Percentiles rank a stretch among this genome's conserved stretches.
Evolutionary conservation across 2,797 vertebrate species (phyloP).

Genomic region (Acanthiza pusilla): DNA sequence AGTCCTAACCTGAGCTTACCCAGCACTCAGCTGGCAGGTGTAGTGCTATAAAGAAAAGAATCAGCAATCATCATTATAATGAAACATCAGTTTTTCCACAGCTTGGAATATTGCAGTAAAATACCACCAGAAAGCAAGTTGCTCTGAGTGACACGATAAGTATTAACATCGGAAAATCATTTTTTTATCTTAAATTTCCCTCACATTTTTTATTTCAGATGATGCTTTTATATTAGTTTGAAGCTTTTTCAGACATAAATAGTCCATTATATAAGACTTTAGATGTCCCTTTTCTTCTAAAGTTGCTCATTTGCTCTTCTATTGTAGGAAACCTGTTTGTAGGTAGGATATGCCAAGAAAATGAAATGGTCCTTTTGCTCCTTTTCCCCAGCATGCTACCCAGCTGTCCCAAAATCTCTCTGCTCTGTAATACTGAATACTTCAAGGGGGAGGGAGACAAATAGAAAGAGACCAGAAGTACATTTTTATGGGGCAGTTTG

Average conservation of each 20-base stretch:
- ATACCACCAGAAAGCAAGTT: neutral
- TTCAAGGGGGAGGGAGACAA: slow-evolving; percentile 20
- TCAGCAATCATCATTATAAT: neutral
- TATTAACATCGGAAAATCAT: neutral
- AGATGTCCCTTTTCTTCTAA: neutral
- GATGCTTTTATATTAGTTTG: neutral
- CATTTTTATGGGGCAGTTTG: slow-evolving; percentile 5
- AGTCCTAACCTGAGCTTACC: neutral
- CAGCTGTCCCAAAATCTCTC: neutral
- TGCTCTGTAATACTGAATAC: neutral
- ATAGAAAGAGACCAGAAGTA: neutral
- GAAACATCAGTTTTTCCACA: neutral
- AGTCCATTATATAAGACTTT: neutral
- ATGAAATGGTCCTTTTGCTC: slow-evolving; percentile 5
- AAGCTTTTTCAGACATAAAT: neutral
- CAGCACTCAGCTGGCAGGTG: neutral
- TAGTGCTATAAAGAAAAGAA: neutral
- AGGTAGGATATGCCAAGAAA: slow-evolving; percentile 19
- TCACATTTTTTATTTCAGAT: neutral
- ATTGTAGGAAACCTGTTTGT: slow-evolving; percentile 8
- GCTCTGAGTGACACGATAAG: neutral
- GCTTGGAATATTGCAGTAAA: slow-evolving; percentile 9
- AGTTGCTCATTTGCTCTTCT: slow-evolving; percentile 6
- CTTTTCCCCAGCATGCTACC: slow-evolving; percentile 4
- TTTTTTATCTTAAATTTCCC: neutral